These are phyloP conservation scores for Nipponacmea schrenckii DNA, from an alignment of 2,888 invertebrate species.

Conservation along the genomic window DNA sequence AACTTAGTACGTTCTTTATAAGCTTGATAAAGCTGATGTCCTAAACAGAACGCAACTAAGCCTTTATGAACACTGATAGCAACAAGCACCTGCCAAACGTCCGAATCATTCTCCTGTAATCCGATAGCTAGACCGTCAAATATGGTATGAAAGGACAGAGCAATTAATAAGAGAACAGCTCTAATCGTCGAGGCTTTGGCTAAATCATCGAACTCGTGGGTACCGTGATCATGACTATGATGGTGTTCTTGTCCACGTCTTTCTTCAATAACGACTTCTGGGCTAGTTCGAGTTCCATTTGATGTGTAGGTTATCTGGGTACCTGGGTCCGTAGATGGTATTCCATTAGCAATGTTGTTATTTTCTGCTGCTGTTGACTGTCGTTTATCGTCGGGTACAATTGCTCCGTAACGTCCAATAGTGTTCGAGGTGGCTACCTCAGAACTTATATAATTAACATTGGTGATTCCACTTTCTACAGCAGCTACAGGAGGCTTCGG, in stretches of 20 bases:
- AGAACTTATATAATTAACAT: not conserved
- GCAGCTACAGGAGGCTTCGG: not conserved
- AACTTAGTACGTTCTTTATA: slow-evolving; percentile 50
- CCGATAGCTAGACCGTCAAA: slow-evolving; percentile 74
- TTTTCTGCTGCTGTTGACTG: not conserved
- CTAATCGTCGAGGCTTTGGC: slow-evolving; percentile 42
- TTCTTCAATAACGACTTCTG: not conserved
- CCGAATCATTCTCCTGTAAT: slow-evolving; percentile 62
- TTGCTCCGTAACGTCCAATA: not conserved
- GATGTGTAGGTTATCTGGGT: not conserved
- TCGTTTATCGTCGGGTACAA: not conserved
- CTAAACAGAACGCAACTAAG: slow-evolving; percentile 72
- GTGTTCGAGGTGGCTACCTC: not conserved
- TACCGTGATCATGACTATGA: not conserved
- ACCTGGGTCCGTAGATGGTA: not conserved
- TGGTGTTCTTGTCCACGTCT: not conserved
- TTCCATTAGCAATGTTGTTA: not conserved
- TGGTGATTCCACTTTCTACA: not conserved
- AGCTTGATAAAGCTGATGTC: slow-evolving; percentile 67
- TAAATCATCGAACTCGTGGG: not conserved
- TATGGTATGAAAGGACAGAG: slow-evolving; percentile 72
- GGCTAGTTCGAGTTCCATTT: not conserved
- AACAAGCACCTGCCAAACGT: slow-evolving; percentile 61
- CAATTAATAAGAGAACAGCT: slow-evolving; percentile 70
- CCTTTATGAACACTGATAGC: slow-evolving; percentile 72